Conservation (phyloP, 2,888 invertebrate species). For the Limenitis camilla region DNA sequence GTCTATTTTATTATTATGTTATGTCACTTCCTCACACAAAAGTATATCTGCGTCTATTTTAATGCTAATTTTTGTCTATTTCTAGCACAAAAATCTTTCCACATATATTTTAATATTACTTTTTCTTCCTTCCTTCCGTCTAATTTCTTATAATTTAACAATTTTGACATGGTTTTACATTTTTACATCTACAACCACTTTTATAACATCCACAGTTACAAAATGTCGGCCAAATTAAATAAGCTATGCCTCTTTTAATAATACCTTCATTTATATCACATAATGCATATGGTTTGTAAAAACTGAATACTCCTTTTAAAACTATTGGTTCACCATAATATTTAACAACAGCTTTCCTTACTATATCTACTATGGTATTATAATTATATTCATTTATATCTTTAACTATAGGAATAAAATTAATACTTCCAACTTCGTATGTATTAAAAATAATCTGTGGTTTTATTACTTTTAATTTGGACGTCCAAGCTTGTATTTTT, state of each 20-base stretch:
- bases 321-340: conserved; percentile 19
- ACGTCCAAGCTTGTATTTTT: conserved; percentile 17
- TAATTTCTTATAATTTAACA: no score
- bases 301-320: conserved; percentile 5
- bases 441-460: conserved; percentile 15
- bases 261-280: conserved; percentile 7
- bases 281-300: conserved; percentile 6
- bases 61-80: no score
- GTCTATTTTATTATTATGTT: no score
- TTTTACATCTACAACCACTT: conserved; percentile 9
- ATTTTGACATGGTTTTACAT: not conserved
- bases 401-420: conserved; percentile 19
- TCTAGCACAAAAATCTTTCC: no score
- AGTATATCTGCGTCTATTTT: no score
- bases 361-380: conserved; percentile 1
- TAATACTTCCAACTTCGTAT: conserved; percentile 1
- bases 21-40: no score
- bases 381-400: not conserved
- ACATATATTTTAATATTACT: no score
- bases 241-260: conserved; percentile 9
- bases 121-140: no score
- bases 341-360: conserved; percentile 8
- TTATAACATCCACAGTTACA: conserved; percentile 15
- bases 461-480: conserved; percentile 14
- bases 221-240: conserved; percentile 21